Base-by-base conservation (phyloP, 2,113 vertebrate genomes). In the Megalops atlanticus region DNA sequence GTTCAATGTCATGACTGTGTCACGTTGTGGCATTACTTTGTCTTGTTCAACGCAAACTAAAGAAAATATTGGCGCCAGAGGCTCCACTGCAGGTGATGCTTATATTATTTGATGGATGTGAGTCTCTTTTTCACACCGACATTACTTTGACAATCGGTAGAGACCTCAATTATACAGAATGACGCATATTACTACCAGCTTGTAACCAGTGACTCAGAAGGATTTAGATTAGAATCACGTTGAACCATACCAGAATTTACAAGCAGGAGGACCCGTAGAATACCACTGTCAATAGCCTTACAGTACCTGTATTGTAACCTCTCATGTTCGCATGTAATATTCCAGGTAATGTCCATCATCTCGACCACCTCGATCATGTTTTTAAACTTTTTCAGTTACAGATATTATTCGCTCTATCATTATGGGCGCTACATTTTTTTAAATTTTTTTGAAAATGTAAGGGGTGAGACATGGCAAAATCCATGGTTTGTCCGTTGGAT, bases 221-320 rank as follows among this genome's bases (percentile, higher is more conserved):
- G 58, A 10, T 31, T 64, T 64, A 31, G 24, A 64, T 64, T 64
- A 27, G 24, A 64, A 0, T 27, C n/a, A 64, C 58, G n/a, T 11
- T 64, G 58, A 64, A 64, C 58, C 58, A 31, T 64, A 64, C 24
- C 58, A 64, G 58, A 64, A 64, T 64, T 64, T n/a, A 64, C n/a
- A 64, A 12, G 43, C n/a, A n/a, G n/a, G n/a, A n/a, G n/a, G n/a
- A n/a, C n/a, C n/a, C n/a, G n/a, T n/a, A n/a, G n/a, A n/a, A n/a
- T n/a, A n/a, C n/a, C n/a, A n/a, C n/a, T n/a, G n/a, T n/a, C 49
- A 54, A 54, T 54, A 54, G 49, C 24, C 18, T 54, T 54, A 54
- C 18, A 54, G 49, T 54, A 54, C 24, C 49, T 54, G 49, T 21
- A 54, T 54, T 54, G 7, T 54, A 21, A 21, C 18, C 24, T 54